phyloP scores from a whole-genome alignment of 2,888 invertebrate species.

The Troides helena region DNA sequence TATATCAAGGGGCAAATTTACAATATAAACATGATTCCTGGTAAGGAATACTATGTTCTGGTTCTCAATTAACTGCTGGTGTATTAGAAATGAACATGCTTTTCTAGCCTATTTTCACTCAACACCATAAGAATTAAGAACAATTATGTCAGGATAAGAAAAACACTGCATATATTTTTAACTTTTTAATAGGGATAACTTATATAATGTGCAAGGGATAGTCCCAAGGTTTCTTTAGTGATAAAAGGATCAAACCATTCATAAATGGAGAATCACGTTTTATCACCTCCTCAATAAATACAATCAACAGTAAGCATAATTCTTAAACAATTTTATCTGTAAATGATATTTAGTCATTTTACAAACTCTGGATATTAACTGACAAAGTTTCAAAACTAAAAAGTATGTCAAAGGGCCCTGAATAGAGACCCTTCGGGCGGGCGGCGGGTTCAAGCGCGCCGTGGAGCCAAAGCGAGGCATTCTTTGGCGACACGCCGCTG shows the following conservation, averaged over 20 bases:
- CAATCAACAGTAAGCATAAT: constrained; percentile 80
- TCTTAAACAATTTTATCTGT: constrained; percentile 74
- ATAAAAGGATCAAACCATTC: constrained; percentile 75
- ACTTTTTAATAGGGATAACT: constrained; percentile 80
- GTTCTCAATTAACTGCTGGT: no score
- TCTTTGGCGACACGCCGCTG: constrained; percentile 21
- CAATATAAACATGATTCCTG: no score
- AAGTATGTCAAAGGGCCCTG: constrained; percentile 43
- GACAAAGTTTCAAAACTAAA: constrained; percentile 63
- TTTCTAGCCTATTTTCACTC: no score
- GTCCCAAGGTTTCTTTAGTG: constrained; percentile 76
- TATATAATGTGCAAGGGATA: constrained; percentile 80
- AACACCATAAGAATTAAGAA: no score
- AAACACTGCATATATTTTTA: constrained; percentile 53
- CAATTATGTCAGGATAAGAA: constrained; percentile 21
- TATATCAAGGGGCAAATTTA: no score
- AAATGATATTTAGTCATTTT: constrained; percentile 76
- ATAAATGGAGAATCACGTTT: constrained; percentile 75
- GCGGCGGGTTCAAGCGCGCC: constrained; percentile 38
- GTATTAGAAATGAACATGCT: no score
- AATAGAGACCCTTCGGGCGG: constrained; percentile 35
- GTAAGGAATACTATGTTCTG: no score
- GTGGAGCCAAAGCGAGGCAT: constrained; percentile 20
- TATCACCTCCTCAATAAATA: constrained; percentile 79
- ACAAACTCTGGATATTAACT: constrained; percentile 63